A percentile compares a stretch with the other conserved stretches of the same genome.
These are phyloP conservation scores for Eupithecia abbreviata DNA, from an alignment of 2,888 invertebrate species.

Conservation along the genomic window DNA sequence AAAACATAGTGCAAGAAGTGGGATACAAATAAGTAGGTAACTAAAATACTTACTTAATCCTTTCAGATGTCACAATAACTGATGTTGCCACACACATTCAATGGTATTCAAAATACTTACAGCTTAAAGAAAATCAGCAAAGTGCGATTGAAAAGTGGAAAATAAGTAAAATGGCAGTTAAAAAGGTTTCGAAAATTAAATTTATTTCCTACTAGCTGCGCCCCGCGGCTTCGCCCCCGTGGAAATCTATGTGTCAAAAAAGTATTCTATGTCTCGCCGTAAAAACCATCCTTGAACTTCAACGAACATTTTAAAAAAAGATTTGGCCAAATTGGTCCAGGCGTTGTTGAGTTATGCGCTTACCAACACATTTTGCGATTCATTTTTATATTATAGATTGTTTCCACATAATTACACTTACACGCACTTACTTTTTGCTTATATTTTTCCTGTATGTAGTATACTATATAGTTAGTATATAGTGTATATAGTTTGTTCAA, in stretches of 20 bases:
- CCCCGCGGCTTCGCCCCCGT: no score
- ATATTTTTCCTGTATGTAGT: neutral
- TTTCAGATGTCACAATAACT: slow-evolving; percentile 53
- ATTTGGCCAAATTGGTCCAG: no score
- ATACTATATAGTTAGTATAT: no score
- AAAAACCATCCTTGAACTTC: no score
- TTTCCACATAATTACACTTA: neutral
- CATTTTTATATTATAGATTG: no score
- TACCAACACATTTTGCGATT: no score
- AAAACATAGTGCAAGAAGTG: neutral
- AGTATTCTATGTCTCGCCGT: no score
- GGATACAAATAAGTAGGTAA: no score
- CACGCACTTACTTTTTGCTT: neutral
- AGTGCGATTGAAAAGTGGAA: slow-evolving; percentile 71
- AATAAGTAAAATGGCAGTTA: slow-evolving; percentile 57
- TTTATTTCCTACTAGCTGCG: slow-evolving; percentile 15
- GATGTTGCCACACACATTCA: slow-evolving; percentile 61
- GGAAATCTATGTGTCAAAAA: no score
- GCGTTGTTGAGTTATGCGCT: no score
- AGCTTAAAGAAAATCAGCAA: slow-evolving; percentile 65
- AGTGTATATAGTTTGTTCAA: neutral
- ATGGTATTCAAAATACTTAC: slow-evolving; percentile 70
- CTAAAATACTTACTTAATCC: neutral
- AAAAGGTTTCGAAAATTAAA: slow-evolving; percentile 43
- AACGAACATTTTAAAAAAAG: no score